Evolutionary conservation across 2,797 vertebrate species (phyloP).

Genomic region (Trematomus bernacchii): DNA sequence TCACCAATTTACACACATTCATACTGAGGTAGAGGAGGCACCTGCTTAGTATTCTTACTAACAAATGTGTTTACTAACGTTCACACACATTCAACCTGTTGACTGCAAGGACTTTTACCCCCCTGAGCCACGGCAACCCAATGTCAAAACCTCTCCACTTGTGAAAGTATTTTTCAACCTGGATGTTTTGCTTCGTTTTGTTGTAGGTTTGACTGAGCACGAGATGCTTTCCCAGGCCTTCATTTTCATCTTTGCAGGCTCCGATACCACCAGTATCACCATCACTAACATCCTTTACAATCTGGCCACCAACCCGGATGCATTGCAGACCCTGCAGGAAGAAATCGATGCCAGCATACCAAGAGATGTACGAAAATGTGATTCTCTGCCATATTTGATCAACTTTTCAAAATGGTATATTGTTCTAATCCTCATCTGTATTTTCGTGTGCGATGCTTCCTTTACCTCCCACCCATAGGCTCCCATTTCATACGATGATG

Average conservation of each 20-base stretch:
- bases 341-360: conserved; percentile 78
- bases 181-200: neutral
- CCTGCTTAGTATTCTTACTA: too few species aligned
- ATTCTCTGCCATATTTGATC: neutral
- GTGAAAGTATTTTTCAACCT: neutral
- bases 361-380: conserved; percentile 54
- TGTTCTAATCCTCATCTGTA: neutral
- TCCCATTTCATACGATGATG: conserved; percentile 51
- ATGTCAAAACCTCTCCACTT: neutral
- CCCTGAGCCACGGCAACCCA: too few species aligned
- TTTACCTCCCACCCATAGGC: conserved; percentile 48
- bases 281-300: conserved; percentile 74
- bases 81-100: too few species aligned
- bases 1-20: too few species aligned
- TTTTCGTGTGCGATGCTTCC: neutral
- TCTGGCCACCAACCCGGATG: conserved; percentile 82
- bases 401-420: neutral
- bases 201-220: conserved; percentile 83
- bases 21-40: too few species aligned
- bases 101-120: too few species aligned
- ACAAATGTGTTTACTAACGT: too few species aligned
- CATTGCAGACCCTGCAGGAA: conserved; percentile 76
- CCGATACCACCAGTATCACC: conserved; percentile 80
- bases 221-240: conserved; percentile 86
- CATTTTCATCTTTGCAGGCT: conserved; percentile 83